phyloP scores from a whole-genome alignment of 1,140 invertebrate genomes.

The Dreissena rostriformis region DNA sequence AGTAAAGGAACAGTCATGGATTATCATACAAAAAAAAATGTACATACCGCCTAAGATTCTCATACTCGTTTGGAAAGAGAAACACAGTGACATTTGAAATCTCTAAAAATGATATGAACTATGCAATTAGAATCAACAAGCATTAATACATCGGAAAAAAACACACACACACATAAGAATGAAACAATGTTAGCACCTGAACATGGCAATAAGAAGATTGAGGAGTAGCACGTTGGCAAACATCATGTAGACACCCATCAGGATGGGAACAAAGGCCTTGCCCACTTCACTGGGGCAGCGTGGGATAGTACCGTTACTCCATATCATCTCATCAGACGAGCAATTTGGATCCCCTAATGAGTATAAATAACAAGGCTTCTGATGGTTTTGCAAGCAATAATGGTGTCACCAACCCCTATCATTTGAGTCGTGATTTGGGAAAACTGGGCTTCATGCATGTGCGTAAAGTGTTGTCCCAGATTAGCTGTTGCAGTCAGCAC shows the following conservation, averaged over 20 bases:
- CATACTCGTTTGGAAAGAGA: neutral
- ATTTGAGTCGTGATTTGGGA: too few relatives aligned
- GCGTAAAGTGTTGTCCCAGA: too few relatives aligned
- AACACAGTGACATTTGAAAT: neutral
- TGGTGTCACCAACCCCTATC: too few relatives aligned
- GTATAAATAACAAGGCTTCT: neutral
- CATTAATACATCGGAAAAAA: neutral
- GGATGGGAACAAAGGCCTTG: slow-evolving; percentile 67
- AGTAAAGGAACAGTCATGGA: too few relatives aligned
- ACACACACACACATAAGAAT: too few relatives aligned
- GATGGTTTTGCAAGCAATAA: too few relatives aligned
- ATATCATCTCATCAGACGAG: slow-evolving; percentile 57
- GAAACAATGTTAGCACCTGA: slow-evolving; percentile 67
- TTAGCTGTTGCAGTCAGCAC: too few relatives aligned
- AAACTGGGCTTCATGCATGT: too few relatives aligned
- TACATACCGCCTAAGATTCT: neutral
- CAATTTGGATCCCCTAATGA: slow-evolving; percentile 17
- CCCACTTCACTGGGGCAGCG: slow-evolving; percentile 66
- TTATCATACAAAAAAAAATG: too few relatives aligned
- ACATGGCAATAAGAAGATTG: slow-evolving; percentile 80
- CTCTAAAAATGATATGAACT: neutral
- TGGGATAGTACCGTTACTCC: slow-evolving; percentile 51
- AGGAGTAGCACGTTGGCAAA: slow-evolving; percentile 78
- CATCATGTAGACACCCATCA: slow-evolving; percentile 76
- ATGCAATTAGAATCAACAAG: neutral